Base-by-base conservation (phyloP, 2,888 invertebrate species). In the Drosophila demipolita region DNA sequence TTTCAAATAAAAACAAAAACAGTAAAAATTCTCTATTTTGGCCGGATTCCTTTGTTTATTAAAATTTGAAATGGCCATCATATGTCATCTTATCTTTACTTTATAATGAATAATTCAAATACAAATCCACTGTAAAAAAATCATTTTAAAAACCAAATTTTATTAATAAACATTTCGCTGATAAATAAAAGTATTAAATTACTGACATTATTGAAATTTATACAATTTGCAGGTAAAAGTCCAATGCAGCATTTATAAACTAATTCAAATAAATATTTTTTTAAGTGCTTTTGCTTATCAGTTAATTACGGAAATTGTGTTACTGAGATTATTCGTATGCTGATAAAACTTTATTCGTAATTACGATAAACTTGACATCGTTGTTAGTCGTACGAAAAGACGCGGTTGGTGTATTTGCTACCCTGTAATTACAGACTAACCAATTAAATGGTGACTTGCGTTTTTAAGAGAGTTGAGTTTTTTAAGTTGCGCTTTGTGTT, bases 291-390 rank as follows among this genome's bases (percentile, higher is more conserved):
- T 58, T 45, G 20, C 33, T 66, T 84, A 89, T 87, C 85, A 70
- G 59, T 35, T 70, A 73, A 75, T 79, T 78, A 64, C 60, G 40
- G 61, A 52, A 75, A 72, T 67, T 45, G 32, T 71, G 15, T 8
- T 45, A 17, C 29, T 36, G 15, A 15, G 36, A 15, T 66, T 60
- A 50, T 63, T 42, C 36, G 53, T 40, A 17, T 1, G 33, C 48
- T 66, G 89, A 86, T 83, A 83, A 83, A 57, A 70, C 15, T 52
- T 60, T 58, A n/a, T 23, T 33, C 36, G 40, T 66, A 69, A 69
- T 68, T 60, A 72, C 50, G 88, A 84, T 84, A 89, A 78, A 74
- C 32, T 68, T 26, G 4, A 36, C 4, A 1, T 12, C 17, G 0
- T 9, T 26, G 6, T 55, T 62, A 64, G 64, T 55, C 63, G 54